Evolutionary conservation across 2,113 vertebrate genomes (phyloP).

Genomic region (Myodes glareolus): DNA sequence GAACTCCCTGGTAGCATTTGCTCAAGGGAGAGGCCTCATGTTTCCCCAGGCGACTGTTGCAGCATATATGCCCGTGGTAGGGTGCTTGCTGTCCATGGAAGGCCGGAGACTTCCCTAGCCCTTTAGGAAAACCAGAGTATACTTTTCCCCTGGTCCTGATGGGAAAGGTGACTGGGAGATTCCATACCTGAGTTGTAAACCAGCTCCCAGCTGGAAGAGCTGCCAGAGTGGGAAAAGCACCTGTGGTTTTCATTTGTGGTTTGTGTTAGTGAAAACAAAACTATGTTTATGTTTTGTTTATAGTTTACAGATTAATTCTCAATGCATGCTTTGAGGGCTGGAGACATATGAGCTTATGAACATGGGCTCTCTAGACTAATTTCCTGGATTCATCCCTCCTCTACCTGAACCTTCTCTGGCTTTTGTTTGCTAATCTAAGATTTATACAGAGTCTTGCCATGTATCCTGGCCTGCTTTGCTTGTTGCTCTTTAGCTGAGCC

Average conservation of each 20-base stretch:
- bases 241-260: background rate
- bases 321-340: background rate
- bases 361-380: background rate
- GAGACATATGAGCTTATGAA: background rate
- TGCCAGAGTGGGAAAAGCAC: background rate
- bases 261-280: background rate
- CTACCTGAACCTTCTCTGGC: background rate
- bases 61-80: background rate
- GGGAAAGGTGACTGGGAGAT: background rate
- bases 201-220: background rate
- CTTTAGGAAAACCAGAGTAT: background rate
- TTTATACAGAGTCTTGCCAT: background rate
- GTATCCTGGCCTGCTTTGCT: background rate
- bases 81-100: background rate
- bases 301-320: background rate
- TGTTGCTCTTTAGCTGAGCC: background rate
- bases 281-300: background rate
- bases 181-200: background rate
- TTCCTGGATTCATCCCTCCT: slow-evolving; percentile 19
- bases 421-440: slow-evolving; percentile 30
- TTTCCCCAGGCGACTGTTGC: background rate
- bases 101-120: background rate
- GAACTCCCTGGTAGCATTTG: background rate
- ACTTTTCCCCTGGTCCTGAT: background rate
- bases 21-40: background rate